Evolutionary conservation across 1,140 invertebrate genomes (phyloP).

Genomic region (Nephotettix cincticeps): DNA sequence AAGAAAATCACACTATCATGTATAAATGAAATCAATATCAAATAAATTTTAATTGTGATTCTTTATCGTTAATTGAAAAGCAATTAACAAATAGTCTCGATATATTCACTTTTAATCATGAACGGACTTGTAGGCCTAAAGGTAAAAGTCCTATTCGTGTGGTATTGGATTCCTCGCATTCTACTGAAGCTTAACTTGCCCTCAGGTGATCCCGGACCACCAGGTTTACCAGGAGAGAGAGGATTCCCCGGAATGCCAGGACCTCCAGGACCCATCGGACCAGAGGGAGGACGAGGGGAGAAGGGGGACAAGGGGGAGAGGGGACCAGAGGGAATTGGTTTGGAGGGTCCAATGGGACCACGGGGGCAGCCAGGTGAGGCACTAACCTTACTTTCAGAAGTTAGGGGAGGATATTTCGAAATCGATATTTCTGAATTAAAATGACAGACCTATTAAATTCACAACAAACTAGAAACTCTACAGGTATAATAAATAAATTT

Average conservation of each 20-base stretch:
- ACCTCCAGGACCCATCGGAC: slow-evolving; percentile 57
- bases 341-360: slow-evolving; percentile 66
- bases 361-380: slow-evolving; percentile 60
- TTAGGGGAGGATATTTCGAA: neutral
- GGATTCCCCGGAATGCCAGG: slow-evolving; percentile 67
- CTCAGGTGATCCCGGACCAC: slow-evolving; percentile 53
- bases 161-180: too few relatives aligned
- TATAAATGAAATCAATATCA: too few relatives aligned
- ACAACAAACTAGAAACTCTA: neutral
- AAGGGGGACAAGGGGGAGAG: slow-evolving; percentile 71
- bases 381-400: too few relatives aligned
- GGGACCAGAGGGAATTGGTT: slow-evolving; percentile 64
- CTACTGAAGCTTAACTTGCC: neutral
- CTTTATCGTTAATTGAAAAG: too few relatives aligned
- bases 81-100: too few relatives aligned
- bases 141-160: too few relatives aligned
- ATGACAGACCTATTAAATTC: neutral
- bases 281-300: slow-evolving; percentile 57
- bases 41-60: too few relatives aligned
- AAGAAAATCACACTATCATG: too few relatives aligned
- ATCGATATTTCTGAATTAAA: neutral
- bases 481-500: neutral
- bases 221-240: slow-evolving; percentile 55
- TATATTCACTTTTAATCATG: too few relatives aligned
- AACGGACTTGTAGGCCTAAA: too few relatives aligned